A percentile compares a stretch with the other conserved stretches of the same genome.
Conservation (phyloP, 2,888 invertebrate species). For the Amorpha juglandis region DNA sequence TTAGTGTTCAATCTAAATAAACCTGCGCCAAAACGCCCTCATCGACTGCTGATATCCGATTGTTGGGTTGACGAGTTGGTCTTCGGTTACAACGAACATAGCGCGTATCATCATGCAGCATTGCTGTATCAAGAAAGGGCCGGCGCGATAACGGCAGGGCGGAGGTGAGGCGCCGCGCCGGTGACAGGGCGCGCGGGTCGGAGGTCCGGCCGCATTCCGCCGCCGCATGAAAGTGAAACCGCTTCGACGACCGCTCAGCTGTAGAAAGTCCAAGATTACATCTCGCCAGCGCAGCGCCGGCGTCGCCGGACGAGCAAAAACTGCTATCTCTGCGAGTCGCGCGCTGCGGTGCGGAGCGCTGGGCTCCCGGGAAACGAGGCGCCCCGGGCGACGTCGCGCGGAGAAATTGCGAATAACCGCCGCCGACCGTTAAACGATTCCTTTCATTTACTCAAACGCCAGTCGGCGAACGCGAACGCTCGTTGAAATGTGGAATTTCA, state of each 20-base stretch:
- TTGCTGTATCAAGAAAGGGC: not conserved
- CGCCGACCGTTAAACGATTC: conserved; percentile 61
- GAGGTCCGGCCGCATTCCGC: conserved; percentile 82
- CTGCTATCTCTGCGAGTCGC: conserved; percentile 67
- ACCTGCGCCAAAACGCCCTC: conserved; percentile 46
- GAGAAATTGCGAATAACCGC: conserved; percentile 69
- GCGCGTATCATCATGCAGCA: not conserved
- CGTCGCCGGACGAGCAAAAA: conserved; percentile 75
- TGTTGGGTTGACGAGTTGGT: not conserved
- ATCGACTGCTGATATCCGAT: not conserved
- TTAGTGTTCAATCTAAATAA: conserved; percentile 60
- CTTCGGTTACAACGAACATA: not conserved
- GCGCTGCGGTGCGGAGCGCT: conserved; percentile 46
- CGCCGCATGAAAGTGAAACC: conserved; percentile 82
- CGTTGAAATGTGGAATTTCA: conserved; percentile 63
- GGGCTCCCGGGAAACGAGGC: conserved; percentile 73
- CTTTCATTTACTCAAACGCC: conserved; percentile 64
- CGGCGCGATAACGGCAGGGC: conserved; percentile 28
- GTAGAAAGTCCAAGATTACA: conserved; percentile 83
- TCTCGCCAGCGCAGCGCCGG: conserved; percentile 60
- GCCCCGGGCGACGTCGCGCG: conserved; percentile 65
- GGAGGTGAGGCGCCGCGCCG: conserved; percentile 48
- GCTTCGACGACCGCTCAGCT: conserved; percentile 72
- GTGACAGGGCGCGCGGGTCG: conserved; percentile 71
- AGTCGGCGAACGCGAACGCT: conserved; percentile 36